Evolutionary conservation across 1,140 invertebrate genomes (phyloP), one percentile per base, ranked within the genome.

Genomic region (Chironomus tepperi): DNA sequence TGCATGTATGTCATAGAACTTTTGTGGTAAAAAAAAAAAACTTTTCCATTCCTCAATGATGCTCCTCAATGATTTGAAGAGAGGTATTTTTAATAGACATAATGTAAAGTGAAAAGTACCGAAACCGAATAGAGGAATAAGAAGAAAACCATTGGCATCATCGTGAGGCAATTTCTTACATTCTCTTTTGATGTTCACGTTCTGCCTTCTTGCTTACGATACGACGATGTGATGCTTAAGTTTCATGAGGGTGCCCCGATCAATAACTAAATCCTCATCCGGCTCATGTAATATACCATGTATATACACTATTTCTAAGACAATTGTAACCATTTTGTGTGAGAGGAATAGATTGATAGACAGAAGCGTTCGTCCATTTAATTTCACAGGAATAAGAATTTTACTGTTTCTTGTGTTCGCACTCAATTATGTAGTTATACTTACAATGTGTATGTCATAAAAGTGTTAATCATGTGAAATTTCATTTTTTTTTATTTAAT

Each of bases 121-220:
- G 12, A 57, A 57, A 57, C 47, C 47, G 12, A 57, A n/a, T n/a
- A 57, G 47, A 70, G 2, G 7, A 70, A 70, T 70, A 70, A 70
- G 16, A 70, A 70, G 65, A 70, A 70, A 18, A 19, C 9, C 19
- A 19, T 18, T 70, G 65, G 65, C 16, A 18, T 19, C 65, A 70
- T 67, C 64, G 65, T 18, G 65, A 18, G 19, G 16, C 65, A 70
- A 70, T 70, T 70, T 21, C 19, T 19, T 70, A 18, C 65, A 70
- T 70, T 70, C 65, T 70, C 65, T 70, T 70, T 70, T 70, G 16
- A n/a, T 70, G 16, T 70, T 70, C 65, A 21, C 19, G 65, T 70
- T 70, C 65, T 70, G 65, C 16, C 16, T 19, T 21, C 3, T 34
- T 21, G 19, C 65, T 70, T 21, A 16, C 16, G 19, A 19, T 70